A percentile compares a stretch with the other conserved stretches of the same genome.
Conservation (phyloP, 2,888 invertebrate species). For the Tipula helvola region DNA sequence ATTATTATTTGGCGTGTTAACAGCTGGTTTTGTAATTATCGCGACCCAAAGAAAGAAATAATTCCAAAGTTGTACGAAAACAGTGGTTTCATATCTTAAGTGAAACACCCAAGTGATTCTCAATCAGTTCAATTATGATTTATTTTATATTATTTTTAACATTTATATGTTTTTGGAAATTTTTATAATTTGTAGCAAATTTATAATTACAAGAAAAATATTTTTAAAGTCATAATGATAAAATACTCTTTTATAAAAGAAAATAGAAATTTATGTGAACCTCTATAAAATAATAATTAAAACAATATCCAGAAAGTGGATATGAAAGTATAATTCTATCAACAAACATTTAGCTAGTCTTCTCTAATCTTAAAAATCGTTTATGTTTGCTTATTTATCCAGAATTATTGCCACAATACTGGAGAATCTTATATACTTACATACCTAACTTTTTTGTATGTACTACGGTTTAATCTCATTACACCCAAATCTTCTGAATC, state of each 20-base stretch:
- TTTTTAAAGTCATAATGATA: background rate
- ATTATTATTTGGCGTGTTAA: constrained; percentile 42
- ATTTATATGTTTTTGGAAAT: background rate
- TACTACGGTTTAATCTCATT: background rate
- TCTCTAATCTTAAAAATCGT: background rate
- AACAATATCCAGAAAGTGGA: background rate
- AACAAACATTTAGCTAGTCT: background rate
- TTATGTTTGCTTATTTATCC: background rate
- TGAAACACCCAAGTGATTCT: background rate
- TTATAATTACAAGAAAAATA: background rate
- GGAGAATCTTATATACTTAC: background rate
- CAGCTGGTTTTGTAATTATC: constrained; percentile 43
- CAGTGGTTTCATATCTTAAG: background rate
- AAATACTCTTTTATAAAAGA: background rate
- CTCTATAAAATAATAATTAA: background rate
- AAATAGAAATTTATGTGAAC: background rate
- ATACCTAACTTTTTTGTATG: background rate
- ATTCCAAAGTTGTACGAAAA: background rate
- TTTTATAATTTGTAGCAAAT: background rate
- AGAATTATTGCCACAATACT: background rate
- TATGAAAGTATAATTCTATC: background rate
- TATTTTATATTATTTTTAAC: background rate
- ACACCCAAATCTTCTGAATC: background rate
- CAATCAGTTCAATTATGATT: background rate
- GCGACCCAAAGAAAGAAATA: constrained; percentile 24